Evolutionary conservation across 2,888 invertebrate genomes (phyloP).

Genomic region (Philereme vetulata): DNA sequence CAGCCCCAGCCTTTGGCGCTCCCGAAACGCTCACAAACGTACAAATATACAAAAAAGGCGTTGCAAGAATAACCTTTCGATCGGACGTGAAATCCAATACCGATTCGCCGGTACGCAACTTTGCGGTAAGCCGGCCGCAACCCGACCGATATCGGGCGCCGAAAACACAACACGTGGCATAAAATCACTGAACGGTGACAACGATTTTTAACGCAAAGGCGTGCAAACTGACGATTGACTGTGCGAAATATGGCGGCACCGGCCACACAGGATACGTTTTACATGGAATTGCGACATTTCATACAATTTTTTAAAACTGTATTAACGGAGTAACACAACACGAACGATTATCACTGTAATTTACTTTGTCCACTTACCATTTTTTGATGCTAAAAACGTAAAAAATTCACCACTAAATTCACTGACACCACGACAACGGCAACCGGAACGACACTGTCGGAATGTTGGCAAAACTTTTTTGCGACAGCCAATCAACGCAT

Average conservation of each 20-base stretch:
- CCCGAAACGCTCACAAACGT: constrained; percentile 17
- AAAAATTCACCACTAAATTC: constrained; percentile 80
- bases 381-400: constrained; percentile 82
- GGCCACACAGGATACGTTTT: constrained; percentile 64
- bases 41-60: constrained; percentile 76
- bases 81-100: constrained; percentile 81
- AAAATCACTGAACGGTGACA: constrained; percentile 81
- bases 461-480: constrained; percentile 75
- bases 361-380: constrained; percentile 80
- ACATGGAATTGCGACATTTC: constrained; percentile 60
- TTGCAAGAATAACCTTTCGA: constrained; percentile 72
- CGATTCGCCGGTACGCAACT: constrained; percentile 48
- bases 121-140: constrained; percentile 42
- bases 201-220: constrained; percentile 74
- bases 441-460: constrained; percentile 81
- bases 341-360: constrained; percentile 64
- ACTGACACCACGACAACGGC: constrained; percentile 81
- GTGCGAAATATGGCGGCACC: constrained; percentile 84
- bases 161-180: constrained; percentile 79
- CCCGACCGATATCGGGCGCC: constrained; percentile 39
- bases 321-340: constrained; percentile 57
- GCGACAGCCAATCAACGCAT: constrained; percentile 78
- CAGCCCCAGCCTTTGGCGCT: constrained; percentile 29
- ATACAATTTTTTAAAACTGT: constrained; percentile 49
- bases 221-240: constrained; percentile 76